phyloP scores from a whole-genome alignment of 2,113 vertebrate genomes.

The Ceyx margarethae region DNA sequence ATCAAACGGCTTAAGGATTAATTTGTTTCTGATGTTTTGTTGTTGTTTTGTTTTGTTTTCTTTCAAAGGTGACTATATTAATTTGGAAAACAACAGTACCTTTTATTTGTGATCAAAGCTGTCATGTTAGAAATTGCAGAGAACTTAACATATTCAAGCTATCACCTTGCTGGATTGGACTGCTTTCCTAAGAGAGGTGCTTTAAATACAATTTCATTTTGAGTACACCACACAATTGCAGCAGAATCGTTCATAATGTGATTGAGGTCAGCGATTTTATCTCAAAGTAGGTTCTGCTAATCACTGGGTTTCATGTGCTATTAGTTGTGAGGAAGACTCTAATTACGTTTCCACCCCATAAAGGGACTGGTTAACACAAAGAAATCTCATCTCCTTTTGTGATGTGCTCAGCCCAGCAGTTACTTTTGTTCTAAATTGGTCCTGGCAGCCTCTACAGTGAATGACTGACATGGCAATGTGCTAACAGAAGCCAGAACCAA shows the following conservation, averaged over 20 bases:
- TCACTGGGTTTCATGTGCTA: background rate
- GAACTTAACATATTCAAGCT: background rate
- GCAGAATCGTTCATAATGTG: background rate
- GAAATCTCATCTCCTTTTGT: conserved; percentile 34
- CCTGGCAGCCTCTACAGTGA: conserved; percentile 47
- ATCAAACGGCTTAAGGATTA: background rate
- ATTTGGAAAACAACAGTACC: background rate
- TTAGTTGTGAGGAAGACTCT: background rate
- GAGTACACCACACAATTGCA: background rate
- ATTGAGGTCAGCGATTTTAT: conserved; percentile 13
- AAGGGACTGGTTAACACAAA: conserved; percentile 41
- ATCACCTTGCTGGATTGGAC: background rate
- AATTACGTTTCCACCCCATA: background rate
- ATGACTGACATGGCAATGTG: conserved; percentile 30
- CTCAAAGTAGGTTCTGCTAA: background rate
- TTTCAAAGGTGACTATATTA: conserved; percentile 3
- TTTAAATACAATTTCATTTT: conserved; percentile 1
- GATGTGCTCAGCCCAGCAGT: conserved; percentile 31
- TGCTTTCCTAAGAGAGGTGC: background rate
- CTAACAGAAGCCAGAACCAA: conserved; percentile 49
- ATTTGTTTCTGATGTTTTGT: background rate
- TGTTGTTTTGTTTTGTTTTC: background rate
- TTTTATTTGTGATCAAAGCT: conserved; percentile 40
- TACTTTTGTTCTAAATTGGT: conserved; percentile 55
- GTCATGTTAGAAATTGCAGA: conserved; percentile 15